Evolutionary conservation across 1,140 invertebrate genomes (phyloP).

Genomic region (Drosophila melanica): DNA sequence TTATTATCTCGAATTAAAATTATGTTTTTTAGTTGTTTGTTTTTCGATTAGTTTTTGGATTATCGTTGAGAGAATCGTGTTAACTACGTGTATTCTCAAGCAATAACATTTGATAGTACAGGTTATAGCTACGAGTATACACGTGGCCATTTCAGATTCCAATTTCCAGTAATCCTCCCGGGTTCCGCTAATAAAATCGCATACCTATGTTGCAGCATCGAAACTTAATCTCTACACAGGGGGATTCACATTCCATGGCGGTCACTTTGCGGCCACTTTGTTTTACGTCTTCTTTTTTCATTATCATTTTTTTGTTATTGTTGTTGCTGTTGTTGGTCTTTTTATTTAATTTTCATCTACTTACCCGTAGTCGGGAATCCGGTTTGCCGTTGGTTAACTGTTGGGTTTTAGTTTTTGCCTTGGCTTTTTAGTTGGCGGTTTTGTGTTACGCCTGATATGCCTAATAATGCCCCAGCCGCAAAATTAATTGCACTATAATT

Average conservation of each 20-base stretch:
- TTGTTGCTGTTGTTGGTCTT: too few relatives aligned
- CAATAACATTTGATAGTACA: conserved; percentile 95
- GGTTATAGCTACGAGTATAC: conserved; percentile 98
- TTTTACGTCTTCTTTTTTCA: conserved; percentile 13
- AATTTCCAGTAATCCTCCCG: background rate
- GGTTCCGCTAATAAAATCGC: conserved; percentile 13
- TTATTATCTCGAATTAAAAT: too few relatives aligned
- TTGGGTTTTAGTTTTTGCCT: conserved; percentile 22
- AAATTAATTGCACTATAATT: conserved; percentile 83
- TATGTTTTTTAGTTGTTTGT: background rate
- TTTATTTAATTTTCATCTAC: conserved; percentile 59
- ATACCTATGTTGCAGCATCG: background rate
- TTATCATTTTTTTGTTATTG: too few relatives aligned
- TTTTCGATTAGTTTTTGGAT: background rate
- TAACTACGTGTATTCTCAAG: conserved; percentile 99
- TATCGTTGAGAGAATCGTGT: conserved; percentile 85
- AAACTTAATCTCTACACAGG: conserved; percentile 18
- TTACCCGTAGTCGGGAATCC: conserved; percentile 30
- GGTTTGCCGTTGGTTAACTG: conserved; percentile 1
- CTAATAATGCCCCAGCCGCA: conserved; percentile 73
- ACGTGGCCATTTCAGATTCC: conserved; percentile 92
- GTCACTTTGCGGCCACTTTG: conserved; percentile 55
- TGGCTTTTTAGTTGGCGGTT: conserved; percentile 35
- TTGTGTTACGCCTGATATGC: conserved; percentile 64
- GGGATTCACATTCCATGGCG: conserved; percentile 31